Base-by-base conservation (phyloP, 2,888 invertebrate species). In the Strigamia crassipes region DNA sequence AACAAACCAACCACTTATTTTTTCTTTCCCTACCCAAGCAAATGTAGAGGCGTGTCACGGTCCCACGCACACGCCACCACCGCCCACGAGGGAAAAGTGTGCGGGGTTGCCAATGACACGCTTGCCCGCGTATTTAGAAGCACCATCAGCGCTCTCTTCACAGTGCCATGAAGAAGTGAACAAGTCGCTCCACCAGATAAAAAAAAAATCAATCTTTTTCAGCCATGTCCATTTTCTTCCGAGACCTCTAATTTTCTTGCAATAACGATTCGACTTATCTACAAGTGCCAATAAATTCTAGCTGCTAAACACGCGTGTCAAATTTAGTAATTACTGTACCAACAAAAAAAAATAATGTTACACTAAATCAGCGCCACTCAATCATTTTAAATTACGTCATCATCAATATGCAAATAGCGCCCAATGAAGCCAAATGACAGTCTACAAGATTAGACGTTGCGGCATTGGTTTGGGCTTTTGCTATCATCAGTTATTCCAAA, bases 1-100 rank as follows among this genome's bases (percentile, higher is more conserved):
- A 66, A 66, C 61, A 66, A 66, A 66, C 18, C 61, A 66, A 18
- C 61, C 61, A 66, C 61, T 23, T 66, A 23, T 66, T 66, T 66
- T 66, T 66, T 23, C 61, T 23, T 66, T 18, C 21, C 61, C 61
- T 66, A 66, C 61, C 61, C 61, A 21, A 66, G 61, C 61, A 66
- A 66, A 66, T 66, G 61, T 66, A 66, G 61, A 66, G 61, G 61
- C 61, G 61, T 66, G 61, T 66, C 61, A 66, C 61, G 61, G 61
- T 66, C 61, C 61, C 61, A 66, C 61, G 61, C 61, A 66, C 61
- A 66, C 61, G 61, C 61, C 61, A 66, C 61, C 61, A 66, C 61
- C 61, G 61, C 61, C 61, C 61, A 66, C 61, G 61, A 66, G 61
- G 61, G 61, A 66, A 66, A 66, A 66, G 61, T 66, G 61, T 66